Conservation (phyloP, 2,113 vertebrate species). For the Zapus hudsonius region DNA sequence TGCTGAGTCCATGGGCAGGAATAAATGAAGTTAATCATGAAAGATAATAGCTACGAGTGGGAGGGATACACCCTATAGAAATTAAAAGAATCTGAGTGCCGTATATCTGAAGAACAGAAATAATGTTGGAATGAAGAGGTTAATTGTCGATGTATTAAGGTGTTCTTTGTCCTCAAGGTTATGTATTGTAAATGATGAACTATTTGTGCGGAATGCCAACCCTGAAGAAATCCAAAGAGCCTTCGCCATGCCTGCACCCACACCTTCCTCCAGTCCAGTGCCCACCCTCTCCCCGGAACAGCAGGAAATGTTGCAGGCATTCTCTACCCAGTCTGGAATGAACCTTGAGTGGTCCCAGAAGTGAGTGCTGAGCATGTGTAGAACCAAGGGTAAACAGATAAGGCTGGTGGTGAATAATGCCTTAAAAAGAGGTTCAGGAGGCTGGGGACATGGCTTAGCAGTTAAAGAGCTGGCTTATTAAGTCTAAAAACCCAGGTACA, state of each 20-base stretch:
- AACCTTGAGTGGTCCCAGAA: constrained; percentile 97
- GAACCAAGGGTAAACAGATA: neutral
- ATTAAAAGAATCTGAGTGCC: neutral
- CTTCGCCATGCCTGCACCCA: constrained; percentile 91
- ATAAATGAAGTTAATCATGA: neutral
- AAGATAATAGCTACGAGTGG: neutral
- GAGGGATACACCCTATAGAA: neutral
- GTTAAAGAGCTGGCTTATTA: too few relatives aligned
- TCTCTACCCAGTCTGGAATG: constrained; percentile 93
- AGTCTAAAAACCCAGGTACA: too few relatives aligned
- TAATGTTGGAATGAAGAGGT: neutral
- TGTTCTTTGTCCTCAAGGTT: constrained; percentile 82
- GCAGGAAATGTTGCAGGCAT: constrained; percentile 93
- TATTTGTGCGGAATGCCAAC: constrained; percentile 93
- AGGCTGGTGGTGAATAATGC: neutral
- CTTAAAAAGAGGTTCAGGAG: neutral
- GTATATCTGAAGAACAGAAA: neutral
- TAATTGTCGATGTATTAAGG: neutral
- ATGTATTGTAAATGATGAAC: constrained; percentile 94
- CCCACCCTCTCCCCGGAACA: constrained; percentile 90
- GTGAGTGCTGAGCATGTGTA: constrained; percentile 80
- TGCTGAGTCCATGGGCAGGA: neutral
- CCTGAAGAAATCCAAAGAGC: constrained; percentile 92
- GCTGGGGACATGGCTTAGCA: too few relatives aligned
- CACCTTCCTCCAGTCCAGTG: constrained; percentile 94